These are phyloP conservation scores for Borostomias antarcticus DNA, from an alignment of 2,797 vertebrate genomes.

Conservation along the genomic window DNA sequence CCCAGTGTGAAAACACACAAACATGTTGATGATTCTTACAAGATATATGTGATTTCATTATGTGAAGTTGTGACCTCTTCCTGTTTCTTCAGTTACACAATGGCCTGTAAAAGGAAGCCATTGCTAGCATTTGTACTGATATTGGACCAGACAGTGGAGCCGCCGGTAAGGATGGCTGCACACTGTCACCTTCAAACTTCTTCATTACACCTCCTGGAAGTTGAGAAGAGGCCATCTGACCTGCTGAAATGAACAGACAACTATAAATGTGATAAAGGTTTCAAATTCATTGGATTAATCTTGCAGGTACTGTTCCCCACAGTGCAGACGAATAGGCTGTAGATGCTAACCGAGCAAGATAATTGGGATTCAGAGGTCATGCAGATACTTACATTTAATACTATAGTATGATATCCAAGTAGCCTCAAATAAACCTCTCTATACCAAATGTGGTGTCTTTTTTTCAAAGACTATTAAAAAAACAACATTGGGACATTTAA, in stretches of 20 bases:
- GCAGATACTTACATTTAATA: background rate
- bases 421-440: background rate
- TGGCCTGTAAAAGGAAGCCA: conserved; percentile 19
- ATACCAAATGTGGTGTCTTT: background rate
- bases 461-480: conserved; percentile 18
- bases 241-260: background rate
- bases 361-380: background rate
- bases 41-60: background rate
- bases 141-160: conserved; percentile 13
- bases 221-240: conserved; percentile 8
- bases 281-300: background rate
- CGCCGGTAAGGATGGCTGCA: conserved; percentile 21
- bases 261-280: background rate
- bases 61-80: background rate
- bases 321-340: too few species aligned
- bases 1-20: background rate
- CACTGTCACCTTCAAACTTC: conserved; percentile 18
- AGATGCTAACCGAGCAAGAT: background rate
- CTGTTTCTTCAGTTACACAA: conserved; percentile 8
- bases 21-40: background rate
- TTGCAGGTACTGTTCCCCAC: too few species aligned
- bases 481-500: conserved; percentile 26
- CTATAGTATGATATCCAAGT: background rate
- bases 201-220: conserved; percentile 13
- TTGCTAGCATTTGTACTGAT: background rate